Conservation (phyloP, 2,888 invertebrate species). For the Petrolisthes manimaculis region DNA sequence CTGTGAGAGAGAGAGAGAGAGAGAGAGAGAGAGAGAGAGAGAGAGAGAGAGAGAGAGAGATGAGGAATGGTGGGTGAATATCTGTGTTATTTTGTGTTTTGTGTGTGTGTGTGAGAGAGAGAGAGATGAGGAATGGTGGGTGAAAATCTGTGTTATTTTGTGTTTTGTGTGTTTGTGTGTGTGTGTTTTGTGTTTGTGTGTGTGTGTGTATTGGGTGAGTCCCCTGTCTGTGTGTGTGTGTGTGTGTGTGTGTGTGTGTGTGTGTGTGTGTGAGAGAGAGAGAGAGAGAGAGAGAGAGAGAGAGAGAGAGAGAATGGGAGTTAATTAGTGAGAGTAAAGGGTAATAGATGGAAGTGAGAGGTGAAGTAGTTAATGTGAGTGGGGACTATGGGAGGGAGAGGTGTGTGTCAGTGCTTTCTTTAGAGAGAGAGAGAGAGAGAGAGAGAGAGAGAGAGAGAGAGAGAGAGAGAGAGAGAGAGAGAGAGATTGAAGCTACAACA, state of each 20-base stretch:
- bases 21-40: not conserved
- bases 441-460: no score
- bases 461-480: no score
- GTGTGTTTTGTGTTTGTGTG: no score
- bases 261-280: not conserved
- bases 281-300: not conserved
- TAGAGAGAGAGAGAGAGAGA: no score
- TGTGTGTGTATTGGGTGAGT: no score
- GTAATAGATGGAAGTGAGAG: not conserved
- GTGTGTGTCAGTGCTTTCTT: not conserved
- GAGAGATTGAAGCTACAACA: no score
- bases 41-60: constrained; percentile 22
- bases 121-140: not conserved
- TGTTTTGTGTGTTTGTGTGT: no score
- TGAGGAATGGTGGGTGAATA: not conserved
- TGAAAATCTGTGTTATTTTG: not conserved
- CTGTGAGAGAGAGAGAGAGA: not conserved
- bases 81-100: no score
- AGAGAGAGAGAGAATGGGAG: not conserved
- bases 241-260: no score
- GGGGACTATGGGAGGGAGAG: not conserved
- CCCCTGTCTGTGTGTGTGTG: no score
- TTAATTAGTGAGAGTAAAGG: not conserved
- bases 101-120: not conserved
- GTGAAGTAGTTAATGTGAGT: not conserved